phyloP scores from a whole-genome alignment of 1,140 invertebrate genomes.

The Pristionchus pacificus region DNA sequence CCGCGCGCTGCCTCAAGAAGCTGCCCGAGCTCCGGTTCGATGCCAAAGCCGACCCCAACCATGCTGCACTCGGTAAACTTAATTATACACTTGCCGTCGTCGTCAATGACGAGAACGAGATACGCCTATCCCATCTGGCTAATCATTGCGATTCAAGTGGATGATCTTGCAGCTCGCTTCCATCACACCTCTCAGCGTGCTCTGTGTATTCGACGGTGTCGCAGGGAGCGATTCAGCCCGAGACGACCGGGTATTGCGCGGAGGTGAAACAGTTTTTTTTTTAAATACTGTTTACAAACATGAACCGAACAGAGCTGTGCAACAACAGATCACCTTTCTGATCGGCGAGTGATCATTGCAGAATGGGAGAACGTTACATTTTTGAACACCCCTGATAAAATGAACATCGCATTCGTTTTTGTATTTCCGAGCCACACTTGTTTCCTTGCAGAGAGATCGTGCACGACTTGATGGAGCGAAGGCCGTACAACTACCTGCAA shows the following conservation, averaged over 20 bases:
- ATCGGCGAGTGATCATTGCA: too few relatives aligned
- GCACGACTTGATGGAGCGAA: not conserved
- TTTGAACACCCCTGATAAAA: too few relatives aligned
- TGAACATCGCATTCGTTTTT: too few relatives aligned
- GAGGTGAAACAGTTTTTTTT: not conserved
- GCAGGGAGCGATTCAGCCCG: not conserved
- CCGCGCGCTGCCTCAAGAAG: not conserved
- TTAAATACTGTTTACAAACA: too few relatives aligned
- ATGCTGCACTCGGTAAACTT: not conserved
- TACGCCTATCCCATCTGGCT: too few relatives aligned
- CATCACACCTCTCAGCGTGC: not conserved
- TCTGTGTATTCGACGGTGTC: not conserved
- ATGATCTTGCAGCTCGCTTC: not conserved
- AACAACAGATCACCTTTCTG: too few relatives aligned
- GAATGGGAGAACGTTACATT: too few relatives aligned
- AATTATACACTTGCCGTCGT: too few relatives aligned
- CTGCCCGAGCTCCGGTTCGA: not conserved
- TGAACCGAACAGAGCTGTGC: too few relatives aligned
- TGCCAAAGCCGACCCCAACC: not conserved
- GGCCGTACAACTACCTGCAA: not conserved
- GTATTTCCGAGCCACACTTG: not conserved
- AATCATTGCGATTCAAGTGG: not conserved
- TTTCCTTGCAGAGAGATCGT: not conserved
- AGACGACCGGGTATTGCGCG: not conserved
- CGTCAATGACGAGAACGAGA: too few relatives aligned